A percentile compares a stretch with the other conserved stretches of the same genome.
Conservation (phyloP, 2,888 invertebrate genomes). For the Iselma pallidipennis region DNA sequence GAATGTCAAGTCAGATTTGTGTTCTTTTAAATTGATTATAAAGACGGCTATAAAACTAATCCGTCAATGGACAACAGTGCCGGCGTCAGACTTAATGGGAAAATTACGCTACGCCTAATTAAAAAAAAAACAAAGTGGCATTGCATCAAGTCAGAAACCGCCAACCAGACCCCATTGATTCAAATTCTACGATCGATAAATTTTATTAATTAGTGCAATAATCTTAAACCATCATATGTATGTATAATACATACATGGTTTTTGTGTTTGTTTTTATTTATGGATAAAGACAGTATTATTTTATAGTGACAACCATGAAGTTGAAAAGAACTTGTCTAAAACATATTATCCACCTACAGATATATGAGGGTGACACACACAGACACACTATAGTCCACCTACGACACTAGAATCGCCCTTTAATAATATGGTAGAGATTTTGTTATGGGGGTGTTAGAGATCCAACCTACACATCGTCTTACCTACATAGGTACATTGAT, state of each 20-base stretch:
- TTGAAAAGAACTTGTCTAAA: not conserved
- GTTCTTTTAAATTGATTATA: not conserved
- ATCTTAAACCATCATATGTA: not conserved
- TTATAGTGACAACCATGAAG: not conserved
- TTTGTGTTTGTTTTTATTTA: not conserved
- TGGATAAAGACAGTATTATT: conserved; percentile 1
- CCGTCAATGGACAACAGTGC: conserved; percentile 7
- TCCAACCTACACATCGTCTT: not conserved
- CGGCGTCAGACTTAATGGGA: conserved; percentile 12
- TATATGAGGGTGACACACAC: not conserved
- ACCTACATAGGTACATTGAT: too few relatives aligned
- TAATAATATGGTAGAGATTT: too few relatives aligned
- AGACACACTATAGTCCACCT: not conserved
- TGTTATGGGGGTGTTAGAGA: not conserved
- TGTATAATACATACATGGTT: not conserved
- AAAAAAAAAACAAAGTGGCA: conserved; percentile 1
- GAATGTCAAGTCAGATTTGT: not conserved
- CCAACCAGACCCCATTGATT: not conserved
- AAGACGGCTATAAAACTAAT: conserved; percentile 7
- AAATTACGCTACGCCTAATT: conserved; percentile 15
- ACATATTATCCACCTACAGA: conserved; percentile 1
- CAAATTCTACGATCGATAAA: conserved; percentile 6
- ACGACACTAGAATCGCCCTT: not conserved
- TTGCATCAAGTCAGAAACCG: not conserved
- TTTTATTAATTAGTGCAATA: conserved; percentile 10